Evolutionary conservation across 2,888 invertebrate genomes (phyloP), one percentile per base, ranked within the genome.

Genomic region (Chalcosyrphus nemorum): DNA sequence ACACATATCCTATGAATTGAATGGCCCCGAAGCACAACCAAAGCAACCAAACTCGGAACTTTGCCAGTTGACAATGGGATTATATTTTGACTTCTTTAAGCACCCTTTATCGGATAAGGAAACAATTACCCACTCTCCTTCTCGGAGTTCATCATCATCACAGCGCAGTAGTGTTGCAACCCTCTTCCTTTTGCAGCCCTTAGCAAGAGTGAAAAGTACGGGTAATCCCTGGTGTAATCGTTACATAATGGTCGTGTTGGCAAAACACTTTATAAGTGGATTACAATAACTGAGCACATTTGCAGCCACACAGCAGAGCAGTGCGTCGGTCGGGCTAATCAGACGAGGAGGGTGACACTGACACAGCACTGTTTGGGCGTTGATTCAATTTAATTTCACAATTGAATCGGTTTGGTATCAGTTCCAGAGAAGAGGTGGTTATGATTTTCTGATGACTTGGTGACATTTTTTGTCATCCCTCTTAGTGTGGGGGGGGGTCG

Each of bases 191-290:
- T n/a, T 47, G 71, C 72, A 81, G 54, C 63, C 74, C 52, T 71
- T 65, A 17, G n/a, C 57, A 43, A 17, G 7, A n/a, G 45, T 35
- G 6, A 27, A 35, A 54, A 54, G 50, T 54, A 65, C 66, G 71
- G 50, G 85, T 85, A 85, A 85, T 85, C 81, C 71, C 66, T 75
- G 61, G 81, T 85, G 85, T 85, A 85, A 85, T 85, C 85, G 85
- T 81, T 66, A 71, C 81, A 85, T 85, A 81, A 85, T 81, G 85
- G 85, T 85, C 66, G 85, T 85, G 85, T 85, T 85, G 85, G 85
- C 85, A 85, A 85, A 85, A 85, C 85, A 85, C 81, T 85, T 85
- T 85, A 85, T 85, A 85, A 85, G 76, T 85, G 85, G 85, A 85
- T 85, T 85, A 85, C 81, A 85, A 81, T 75, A 70, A 21, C 68